Evolutionary conservation across 2,888 invertebrate genomes (phyloP).

Genomic region (Coleophora flavipennella): DNA sequence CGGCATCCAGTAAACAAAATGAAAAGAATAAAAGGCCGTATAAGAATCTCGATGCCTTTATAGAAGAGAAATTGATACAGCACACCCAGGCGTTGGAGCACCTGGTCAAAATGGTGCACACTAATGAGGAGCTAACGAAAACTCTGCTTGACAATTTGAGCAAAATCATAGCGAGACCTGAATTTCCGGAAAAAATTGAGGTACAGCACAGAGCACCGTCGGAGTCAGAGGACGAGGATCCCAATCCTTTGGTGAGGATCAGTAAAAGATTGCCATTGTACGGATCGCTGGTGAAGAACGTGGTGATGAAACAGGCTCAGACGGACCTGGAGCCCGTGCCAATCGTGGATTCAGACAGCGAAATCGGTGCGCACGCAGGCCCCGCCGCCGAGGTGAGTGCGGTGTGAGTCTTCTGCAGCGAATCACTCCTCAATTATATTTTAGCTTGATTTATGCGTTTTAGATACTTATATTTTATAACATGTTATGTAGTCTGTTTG

Average conservation of each 20-base stretch:
- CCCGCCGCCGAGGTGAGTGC: constrained; percentile 18
- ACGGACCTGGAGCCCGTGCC: constrained; percentile 29
- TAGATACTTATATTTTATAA: not conserved
- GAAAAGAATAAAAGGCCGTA: constrained; percentile 7
- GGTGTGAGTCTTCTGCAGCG: constrained; percentile 20
- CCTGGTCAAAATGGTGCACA: constrained; percentile 27
- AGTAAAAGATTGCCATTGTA: constrained; percentile 38
- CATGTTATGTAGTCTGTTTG: not conserved
- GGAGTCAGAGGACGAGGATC: constrained; percentile 18
- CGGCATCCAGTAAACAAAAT: constrained; percentile 11
- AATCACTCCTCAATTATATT: constrained; percentile 7
- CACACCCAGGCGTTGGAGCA: constrained; percentile 43
- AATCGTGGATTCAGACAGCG: constrained; percentile 24
- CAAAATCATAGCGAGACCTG: constrained; percentile 25
- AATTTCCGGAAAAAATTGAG: constrained; percentile 37
- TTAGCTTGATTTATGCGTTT: not conserved
- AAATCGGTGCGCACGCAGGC: not conserved
- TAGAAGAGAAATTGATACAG: constrained; percentile 40
- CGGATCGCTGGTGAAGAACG: constrained; percentile 33
- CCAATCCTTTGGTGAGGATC: constrained; percentile 27
- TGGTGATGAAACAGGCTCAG: constrained; percentile 27
- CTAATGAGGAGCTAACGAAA: constrained; percentile 29
- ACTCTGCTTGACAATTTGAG: constrained; percentile 32
- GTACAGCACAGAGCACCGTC: constrained; percentile 13
- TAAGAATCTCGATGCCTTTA: constrained; percentile 22